Evolutionary conservation across 1,140 invertebrate genomes (phyloP).

Genomic region (Bombus sylvicola): DNA sequence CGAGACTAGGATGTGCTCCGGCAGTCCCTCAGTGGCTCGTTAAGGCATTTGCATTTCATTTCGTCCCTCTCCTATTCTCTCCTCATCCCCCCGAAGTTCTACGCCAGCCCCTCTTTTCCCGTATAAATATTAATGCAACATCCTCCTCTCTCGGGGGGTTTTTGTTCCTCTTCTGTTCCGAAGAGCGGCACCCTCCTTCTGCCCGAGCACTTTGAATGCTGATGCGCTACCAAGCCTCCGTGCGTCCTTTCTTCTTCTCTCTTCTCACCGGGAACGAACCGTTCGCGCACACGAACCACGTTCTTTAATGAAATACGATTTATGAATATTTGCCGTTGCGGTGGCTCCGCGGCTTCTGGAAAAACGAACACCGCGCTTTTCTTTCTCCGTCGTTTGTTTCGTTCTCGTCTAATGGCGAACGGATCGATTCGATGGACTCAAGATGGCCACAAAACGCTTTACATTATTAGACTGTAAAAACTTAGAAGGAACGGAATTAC

Average conservation of each 20-base stretch:
- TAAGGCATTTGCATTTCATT: slow-evolving; percentile 84
- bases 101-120: slow-evolving; percentile 73
- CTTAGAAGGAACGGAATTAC: rapidly evolving
- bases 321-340: slow-evolving; percentile 71
- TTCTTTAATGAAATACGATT: slow-evolving; percentile 78
- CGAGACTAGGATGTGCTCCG: slow-evolving; percentile 74
- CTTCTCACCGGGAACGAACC: slow-evolving; percentile 31
- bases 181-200: slow-evolving; percentile 76
- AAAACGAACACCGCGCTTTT: background rate
- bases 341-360: background rate
- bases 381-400: background rate
- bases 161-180: slow-evolving; percentile 80
- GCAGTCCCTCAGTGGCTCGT: slow-evolving; percentile 82
- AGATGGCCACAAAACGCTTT: background rate
- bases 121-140: slow-evolving; percentile 84
- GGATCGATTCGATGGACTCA: background rate
- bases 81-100: slow-evolving; percentile 47
- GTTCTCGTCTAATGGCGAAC: background rate
- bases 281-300: slow-evolving; percentile 62
- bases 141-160: slow-evolving; percentile 80
- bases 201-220: slow-evolving; percentile 82
- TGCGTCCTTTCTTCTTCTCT: slow-evolving; percentile 56
- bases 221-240: slow-evolving; percentile 76
- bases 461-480: rapidly evolving
- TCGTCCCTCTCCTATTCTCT: slow-evolving; percentile 59